A percentile compares a stretch with the other conserved stretches of the same genome.
Evolutionary conservation across 2,113 vertebrate genomes (phyloP).

Genomic region (Isurus oxyrinchus): DNA sequence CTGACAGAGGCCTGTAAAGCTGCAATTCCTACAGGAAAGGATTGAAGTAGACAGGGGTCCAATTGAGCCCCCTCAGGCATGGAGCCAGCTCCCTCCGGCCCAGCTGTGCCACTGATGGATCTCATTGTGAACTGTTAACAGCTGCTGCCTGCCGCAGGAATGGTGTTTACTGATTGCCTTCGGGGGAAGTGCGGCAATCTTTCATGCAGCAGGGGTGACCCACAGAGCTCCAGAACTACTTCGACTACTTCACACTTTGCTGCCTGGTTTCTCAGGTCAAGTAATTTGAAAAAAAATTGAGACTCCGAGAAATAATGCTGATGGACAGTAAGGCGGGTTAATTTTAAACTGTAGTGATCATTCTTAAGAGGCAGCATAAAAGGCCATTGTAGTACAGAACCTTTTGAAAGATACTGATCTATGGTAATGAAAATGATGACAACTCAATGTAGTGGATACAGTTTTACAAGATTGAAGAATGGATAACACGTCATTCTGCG

Average conservation of each 20-base stretch:
- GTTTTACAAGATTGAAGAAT: background rate
- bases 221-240: constrained; percentile 43
- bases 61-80: background rate
- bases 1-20: constrained; percentile 22
- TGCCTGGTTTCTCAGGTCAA: constrained; percentile 44
- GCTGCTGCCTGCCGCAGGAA: constrained; percentile 8
- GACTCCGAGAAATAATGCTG: constrained; percentile 4
- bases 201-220: constrained; percentile 44
- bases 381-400: background rate
- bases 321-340: background rate
- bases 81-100: constrained; percentile 26
- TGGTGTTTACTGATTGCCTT: background rate
- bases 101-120: constrained; percentile 33
- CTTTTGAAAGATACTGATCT: background rate
- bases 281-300: constrained; percentile 38
- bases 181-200: constrained; percentile 36
- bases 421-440: background rate
- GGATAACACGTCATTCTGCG: background rate
- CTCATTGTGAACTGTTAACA: constrained; percentile 18
- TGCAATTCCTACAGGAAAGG: constrained; percentile 29
- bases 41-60: constrained; percentile 25
- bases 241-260: constrained; percentile 39
- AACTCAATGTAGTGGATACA: background rate
- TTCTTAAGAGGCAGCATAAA: background rate
- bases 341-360: background rate